Evolutionary conservation across 2,888 invertebrate genomes (phyloP), one percentile per base, ranked within the genome.

Genomic region (Pherbina coryleti): DNA sequence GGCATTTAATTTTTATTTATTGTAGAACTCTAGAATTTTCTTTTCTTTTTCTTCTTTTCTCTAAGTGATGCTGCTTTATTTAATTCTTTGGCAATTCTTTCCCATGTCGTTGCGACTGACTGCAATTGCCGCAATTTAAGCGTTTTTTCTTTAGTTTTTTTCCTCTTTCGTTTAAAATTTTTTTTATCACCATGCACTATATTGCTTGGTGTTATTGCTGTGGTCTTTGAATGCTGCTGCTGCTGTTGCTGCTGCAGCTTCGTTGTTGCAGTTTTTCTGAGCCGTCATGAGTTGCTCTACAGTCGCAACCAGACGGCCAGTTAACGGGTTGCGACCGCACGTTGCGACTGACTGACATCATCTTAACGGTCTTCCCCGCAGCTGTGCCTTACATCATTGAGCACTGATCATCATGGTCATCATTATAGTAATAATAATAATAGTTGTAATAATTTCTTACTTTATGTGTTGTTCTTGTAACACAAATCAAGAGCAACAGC

Each of bases 361-460:
- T 51, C 69, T 49, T 69, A 69, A 60, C 62, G 64, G 64, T 49
- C 51, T 31, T 57, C 53, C n/a, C 64, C 64, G 19, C 49, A n/a
- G 22, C 25, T 19, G n/a, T 44, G 74, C 62, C 25, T 74, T 74
- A 74, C 51, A 53, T 74, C 74, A 74, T 74, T 74, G 44, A 44
- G 44, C 11, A 11, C 44, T 44, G 44, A 74, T 19, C 57, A 60
- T 71, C 31, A 55, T 22, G 67, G 49, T 37, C 49, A 34, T 71
- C 31, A 55, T 44, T 60, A 55, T 37, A 11, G 31, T 62, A 62
- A 62, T 51, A 74, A 64, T n/a, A 74, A 74, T 22, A 71, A 55
- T 19, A n/a, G 34, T 55, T 25, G 11, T 22, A 28, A 28, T 69
- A 14, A 53, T 51, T 74, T 66, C 19, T 73, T 64, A 49, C 31